Base-by-base conservation (phyloP, 2,888 invertebrate genomes). In the Abrostola tripartita region DNA sequence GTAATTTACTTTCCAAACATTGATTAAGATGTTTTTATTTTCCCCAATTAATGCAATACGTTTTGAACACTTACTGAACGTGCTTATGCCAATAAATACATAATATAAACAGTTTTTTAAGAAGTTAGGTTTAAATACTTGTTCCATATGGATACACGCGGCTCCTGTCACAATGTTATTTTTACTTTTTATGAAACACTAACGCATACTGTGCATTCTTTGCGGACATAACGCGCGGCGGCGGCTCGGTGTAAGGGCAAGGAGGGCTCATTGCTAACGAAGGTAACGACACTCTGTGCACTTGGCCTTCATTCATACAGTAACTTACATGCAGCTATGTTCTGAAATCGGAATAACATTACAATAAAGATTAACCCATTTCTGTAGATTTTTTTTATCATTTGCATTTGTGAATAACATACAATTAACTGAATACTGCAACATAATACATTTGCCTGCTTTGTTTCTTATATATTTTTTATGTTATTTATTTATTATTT, bases 221-320 rank as follows among this genome's bases (percentile, higher is more conserved):
- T 90, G 88, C 86, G 87, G 85, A 83, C 84, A 75, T 78, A 77
- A 76, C 85, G 82, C 86, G 86, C 85, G 88, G 85, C 88, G 85
- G 78, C 83, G 78, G 67, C 79, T 74, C 83, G 78, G 82, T 82
- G 81, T 81, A 87, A 93, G 92, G 92, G 81, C 91, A 88, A 83
- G 93, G 93, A 88, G 92, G 91, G 86, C 94, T 94, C 85, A 93
- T 94, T 88, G 92, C 90, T 91, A 92, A 93, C 82, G 94, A 94
- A 94, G 94, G 94, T 94, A 94, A 90, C 78, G 61, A 49, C 57
- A 70, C 54, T 50, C 37, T 44, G 58, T 65, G 68, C 66, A 68
- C 68, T 70, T 68, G 66, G 65, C 65, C 79, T 55, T 62, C 52
- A 56, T 61, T 61, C 59, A 61, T 56, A 42, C 50, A 62, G 9